phyloP scores from a whole-genome alignment of 2,888 invertebrate species.

The Physocephala rufipes region DNA sequence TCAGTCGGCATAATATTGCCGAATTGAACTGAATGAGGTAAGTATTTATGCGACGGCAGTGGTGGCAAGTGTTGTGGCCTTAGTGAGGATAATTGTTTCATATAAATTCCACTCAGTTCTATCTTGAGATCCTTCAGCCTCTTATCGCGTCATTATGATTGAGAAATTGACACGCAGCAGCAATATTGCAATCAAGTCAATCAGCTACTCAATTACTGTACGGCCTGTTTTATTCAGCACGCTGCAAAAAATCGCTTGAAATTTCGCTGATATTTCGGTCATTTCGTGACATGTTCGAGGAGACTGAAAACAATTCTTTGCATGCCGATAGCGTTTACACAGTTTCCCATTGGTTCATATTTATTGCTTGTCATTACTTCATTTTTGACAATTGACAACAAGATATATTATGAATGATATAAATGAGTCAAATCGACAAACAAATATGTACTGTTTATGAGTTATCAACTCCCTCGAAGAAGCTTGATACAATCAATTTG shows the following conservation, averaged over 20 bases:
- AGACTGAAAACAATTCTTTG: background rate
- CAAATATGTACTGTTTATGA: too few relatives aligned
- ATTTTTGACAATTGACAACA: too few relatives aligned
- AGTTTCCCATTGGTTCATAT: slow-evolving; percentile 5
- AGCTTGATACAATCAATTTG: too few relatives aligned
- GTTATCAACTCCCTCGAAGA: too few relatives aligned
- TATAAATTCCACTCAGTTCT: slow-evolving; percentile 14
- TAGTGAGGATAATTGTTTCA: slow-evolving; percentile 10
- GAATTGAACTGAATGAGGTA: background rate
- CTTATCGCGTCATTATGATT: background rate
- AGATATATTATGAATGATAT: background rate
- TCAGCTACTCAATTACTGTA: background rate
- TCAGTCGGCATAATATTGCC: background rate
- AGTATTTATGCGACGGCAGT: background rate
- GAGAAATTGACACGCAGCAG: too few relatives aligned
- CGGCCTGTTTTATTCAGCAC: too few relatives aligned
- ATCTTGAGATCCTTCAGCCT: background rate
- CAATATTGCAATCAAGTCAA: background rate
- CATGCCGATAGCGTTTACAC: slow-evolving; percentile 1
- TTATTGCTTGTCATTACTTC: background rate
- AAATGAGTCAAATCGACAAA: background rate
- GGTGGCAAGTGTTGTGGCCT: background rate
- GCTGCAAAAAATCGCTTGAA: background rate
- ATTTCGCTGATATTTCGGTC: background rate
- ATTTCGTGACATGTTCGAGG: background rate